Evolutionary conservation across 2,888 invertebrate genomes (phyloP).

Genomic region (Atherix ibis): DNA sequence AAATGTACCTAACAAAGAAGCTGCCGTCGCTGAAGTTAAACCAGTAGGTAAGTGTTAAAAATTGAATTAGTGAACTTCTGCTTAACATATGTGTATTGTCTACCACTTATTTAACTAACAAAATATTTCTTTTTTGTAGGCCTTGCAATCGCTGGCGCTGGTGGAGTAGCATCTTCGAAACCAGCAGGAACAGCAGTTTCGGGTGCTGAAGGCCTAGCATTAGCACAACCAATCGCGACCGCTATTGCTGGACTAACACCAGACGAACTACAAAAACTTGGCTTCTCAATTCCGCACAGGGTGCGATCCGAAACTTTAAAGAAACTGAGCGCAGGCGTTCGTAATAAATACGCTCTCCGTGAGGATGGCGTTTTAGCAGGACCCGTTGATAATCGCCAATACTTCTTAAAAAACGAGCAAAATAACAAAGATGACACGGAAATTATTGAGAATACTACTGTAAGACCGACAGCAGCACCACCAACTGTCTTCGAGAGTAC

Average conservation of each 20-base stretch:
- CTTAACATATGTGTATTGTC: no score
- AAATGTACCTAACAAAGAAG: conserved; percentile 39
- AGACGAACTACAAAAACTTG: conserved; percentile 28
- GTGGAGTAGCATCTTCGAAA: conserved; percentile 55
- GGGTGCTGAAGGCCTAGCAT: conserved; percentile 51
- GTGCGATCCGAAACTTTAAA: neutral
- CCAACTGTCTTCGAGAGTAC: no score
- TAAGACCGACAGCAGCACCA: neutral
- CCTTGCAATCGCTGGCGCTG: conserved; percentile 43
- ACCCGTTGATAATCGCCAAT: conserved; percentile 1
- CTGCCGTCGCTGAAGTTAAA: conserved; percentile 58
- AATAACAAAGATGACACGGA: neutral
- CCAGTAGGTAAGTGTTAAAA: conserved; percentile 40
- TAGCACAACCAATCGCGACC: conserved; percentile 54
- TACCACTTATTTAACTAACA: neutral
- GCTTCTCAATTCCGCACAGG: conserved; percentile 22
- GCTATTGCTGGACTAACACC: conserved; percentile 53
- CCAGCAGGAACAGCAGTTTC: conserved; percentile 55
- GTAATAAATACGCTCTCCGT: conserved; percentile 5
- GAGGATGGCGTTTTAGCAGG: conserved; percentile 8
- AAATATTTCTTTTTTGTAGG: conserved; percentile 32
- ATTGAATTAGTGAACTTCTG: neutral
- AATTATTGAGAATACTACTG: no score
- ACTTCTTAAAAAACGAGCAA: no score
- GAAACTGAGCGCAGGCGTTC: neutral